Evolutionary conservation across 2,888 invertebrate genomes (phyloP).

Genomic region (Masnerella sp.): DNA sequence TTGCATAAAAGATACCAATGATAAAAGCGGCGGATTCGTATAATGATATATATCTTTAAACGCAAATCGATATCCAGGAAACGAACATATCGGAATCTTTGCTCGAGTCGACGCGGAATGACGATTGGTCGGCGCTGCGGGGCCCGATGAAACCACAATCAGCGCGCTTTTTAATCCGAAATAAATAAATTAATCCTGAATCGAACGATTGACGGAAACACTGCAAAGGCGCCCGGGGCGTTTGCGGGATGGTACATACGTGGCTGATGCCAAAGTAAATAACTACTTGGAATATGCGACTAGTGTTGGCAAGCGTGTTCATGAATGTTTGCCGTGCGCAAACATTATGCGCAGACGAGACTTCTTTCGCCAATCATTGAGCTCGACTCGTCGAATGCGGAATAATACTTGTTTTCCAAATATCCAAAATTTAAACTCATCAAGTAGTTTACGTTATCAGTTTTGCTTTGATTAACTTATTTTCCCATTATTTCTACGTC

Average conservation of each 20-base stretch:
- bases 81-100: background rate
- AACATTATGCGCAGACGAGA: slow-evolving; percentile 45
- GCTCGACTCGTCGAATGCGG: slow-evolving; percentile 28
- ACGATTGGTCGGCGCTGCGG: background rate
- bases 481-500: too few species aligned
- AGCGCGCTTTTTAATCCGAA: slow-evolving; percentile 7
- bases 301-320: slow-evolving; percentile 47
- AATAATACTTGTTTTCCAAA: slow-evolving; percentile 8
- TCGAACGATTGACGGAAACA: slow-evolving; percentile 19
- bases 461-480: too few species aligned
- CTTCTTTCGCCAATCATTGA: slow-evolving; percentile 47
- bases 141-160: background rate
- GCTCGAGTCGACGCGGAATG: background rate
- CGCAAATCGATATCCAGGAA: slow-evolving; percentile 18
- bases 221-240: slow-evolving; percentile 15
- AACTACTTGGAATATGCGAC: slow-evolving; percentile 40
- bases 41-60: slow-evolving; percentile 18
- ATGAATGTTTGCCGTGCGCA: slow-evolving; percentile 46
- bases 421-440: slow-evolving; percentile 6
- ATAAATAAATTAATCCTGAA: slow-evolving; percentile 33
- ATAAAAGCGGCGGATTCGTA: slow-evolving; percentile 17
- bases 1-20: slow-evolving; percentile 32
- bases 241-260: slow-evolving; percentile 21
- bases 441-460: background rate
- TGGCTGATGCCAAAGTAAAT: slow-evolving; percentile 43